Conservation (phyloP, 2,113 vertebrate species). For the Nicator chloris region DNA sequence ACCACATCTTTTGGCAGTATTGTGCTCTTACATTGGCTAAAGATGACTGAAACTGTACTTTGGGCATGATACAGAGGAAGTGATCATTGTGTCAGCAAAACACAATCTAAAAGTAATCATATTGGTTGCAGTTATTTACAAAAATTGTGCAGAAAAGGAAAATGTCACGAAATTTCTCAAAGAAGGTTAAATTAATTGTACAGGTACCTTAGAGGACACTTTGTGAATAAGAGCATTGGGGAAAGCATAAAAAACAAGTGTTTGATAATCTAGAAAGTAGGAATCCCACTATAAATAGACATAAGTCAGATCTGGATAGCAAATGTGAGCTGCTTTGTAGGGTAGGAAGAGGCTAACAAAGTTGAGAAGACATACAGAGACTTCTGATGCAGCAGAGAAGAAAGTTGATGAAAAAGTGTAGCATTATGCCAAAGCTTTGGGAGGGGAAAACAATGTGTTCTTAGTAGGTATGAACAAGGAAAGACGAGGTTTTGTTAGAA, state of each 20-base stretch:
- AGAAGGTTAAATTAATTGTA: not conserved
- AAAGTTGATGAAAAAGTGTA: not conserved
- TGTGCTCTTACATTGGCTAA: not conserved
- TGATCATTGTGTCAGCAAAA: not conserved
- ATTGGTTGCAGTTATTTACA: not conserved
- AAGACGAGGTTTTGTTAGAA: not conserved
- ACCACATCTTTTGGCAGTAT: not conserved
- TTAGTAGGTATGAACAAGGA: not conserved
- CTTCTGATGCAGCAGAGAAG: not conserved
- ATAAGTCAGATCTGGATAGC: not conserved
- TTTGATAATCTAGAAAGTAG: not conserved
- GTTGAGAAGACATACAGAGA: not conserved
- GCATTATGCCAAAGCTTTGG: not conserved
- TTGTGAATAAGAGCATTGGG: not conserved
- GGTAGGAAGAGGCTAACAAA: not conserved
- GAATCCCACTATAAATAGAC: not conserved
- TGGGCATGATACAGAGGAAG: not conserved
- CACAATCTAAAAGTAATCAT: not conserved
- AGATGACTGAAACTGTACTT: slow-evolving; percentile 56
- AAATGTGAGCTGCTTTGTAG: not conserved
- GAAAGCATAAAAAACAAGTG: not conserved
- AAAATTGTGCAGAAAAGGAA: not conserved
- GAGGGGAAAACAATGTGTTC: not conserved
- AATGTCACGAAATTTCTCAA: not conserved
- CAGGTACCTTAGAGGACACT: not conserved